Base-by-base conservation (phyloP, 1,140 invertebrate genomes). In the Elymnias hypermnestra region DNA sequence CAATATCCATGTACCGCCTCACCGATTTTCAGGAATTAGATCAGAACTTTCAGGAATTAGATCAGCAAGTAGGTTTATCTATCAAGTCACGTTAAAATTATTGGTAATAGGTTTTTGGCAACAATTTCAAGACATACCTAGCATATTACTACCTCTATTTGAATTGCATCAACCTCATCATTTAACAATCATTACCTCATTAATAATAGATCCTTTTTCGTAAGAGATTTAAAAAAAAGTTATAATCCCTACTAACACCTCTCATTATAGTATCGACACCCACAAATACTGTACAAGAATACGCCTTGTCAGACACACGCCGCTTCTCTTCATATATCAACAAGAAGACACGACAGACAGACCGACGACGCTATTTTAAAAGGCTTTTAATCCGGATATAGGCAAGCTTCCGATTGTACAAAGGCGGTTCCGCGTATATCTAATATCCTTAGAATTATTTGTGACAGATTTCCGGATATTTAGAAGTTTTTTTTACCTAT, bases 231-330 rank as follows among this genome's bases (percentile, higher is more conserved):
- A 8, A 2, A 33, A 33, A 33, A 33, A 33, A 33, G 8, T 10
- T 6, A 8, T 33, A 33, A 33, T 15, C 13, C 14, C 31, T 2
- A 3, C 14, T 17, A 33, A 33, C 29, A 33, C 31, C 14, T 33
- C 31, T 33, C 15, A 33, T 33, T 15, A 5, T 8, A 1, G 31
- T 33, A n/a, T n/a, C 31, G 31, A 33, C 31, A 33, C 31, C 31
- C 31, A 33, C 31, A 33, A 33, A 33, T 17, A 33, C n/a, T 17
- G 7, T 33, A 13, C 14, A 33, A 33, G 13, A 33, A 33, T 33
- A 33, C 15, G 10, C 10, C 26, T 2, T 29, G 13, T 12, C 13
- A 29, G 1, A 33, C 13, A 15, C 31, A 15, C 10, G n/a, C 31
- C 14, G 14, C 31, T 2, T 17, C 9, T 12, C 23, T 26, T 31